Evolutionary conservation across 2,113 vertebrate species (phyloP).

Genomic region (Tachysurus fulvidraco): DNA sequence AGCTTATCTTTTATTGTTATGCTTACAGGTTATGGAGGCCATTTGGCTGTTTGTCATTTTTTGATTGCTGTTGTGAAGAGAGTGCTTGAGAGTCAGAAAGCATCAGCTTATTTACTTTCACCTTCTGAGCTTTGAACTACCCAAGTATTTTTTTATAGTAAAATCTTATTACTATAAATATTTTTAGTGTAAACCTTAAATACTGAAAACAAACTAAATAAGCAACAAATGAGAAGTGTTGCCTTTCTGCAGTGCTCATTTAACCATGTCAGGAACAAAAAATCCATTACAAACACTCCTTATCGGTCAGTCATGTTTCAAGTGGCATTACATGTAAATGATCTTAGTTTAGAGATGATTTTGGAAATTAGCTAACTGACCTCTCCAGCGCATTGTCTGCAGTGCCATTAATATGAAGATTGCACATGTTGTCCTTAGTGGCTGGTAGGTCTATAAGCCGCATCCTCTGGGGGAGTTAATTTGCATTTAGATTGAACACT

Average conservation of each 20-base stretch:
- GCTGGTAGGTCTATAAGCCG: neutral
- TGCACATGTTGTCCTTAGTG: slow-evolving; percentile 25
- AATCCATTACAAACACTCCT: neutral
- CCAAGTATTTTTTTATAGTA: neutral
- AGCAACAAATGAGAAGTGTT: neutral
- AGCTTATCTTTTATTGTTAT: neutral
- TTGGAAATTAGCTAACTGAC: neutral
- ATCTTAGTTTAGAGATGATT: neutral
- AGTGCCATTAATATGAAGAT: slow-evolving; percentile 9
- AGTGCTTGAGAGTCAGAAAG: neutral
- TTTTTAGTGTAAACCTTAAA: neutral
- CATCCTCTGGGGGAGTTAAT: slow-evolving; percentile 29
- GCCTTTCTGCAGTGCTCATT: neutral
- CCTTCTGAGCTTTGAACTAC: neutral
- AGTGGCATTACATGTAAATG: neutral
- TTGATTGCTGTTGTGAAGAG: neutral
- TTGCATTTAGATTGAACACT: slow-evolving; percentile 55
- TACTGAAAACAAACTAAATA: neutral
- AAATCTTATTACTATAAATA: too few species aligned
- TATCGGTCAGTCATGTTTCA: neutral
- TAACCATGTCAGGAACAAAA: neutral
- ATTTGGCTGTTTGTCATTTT: neutral
- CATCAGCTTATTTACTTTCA: neutral
- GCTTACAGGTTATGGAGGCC: neutral
- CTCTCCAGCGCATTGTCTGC: neutral